Percentiles rank a stretch among this genome's conserved stretches.
Conservation (phyloP, 1,140 invertebrate genomes). For the Drosophila punjabiensis region DNA sequence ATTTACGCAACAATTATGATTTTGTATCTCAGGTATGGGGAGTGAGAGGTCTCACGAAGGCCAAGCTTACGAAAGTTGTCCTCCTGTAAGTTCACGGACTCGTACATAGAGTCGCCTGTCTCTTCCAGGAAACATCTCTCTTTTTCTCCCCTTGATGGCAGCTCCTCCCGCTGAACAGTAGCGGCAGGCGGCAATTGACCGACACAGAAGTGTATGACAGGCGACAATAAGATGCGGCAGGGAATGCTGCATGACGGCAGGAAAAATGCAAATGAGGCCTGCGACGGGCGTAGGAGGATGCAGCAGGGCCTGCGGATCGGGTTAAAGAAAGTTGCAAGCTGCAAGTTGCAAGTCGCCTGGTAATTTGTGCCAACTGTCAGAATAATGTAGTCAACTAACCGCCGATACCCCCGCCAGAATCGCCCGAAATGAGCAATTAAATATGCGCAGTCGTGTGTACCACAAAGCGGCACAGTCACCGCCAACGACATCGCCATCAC, state of each 20-base stretch:
- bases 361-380: conserved; percentile 78
- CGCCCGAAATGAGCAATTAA: conserved; percentile 79
- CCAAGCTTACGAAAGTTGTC: conserved; percentile 21
- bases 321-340: conserved; percentile 56
- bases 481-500: conserved; percentile 26
- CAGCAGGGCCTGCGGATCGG: conserved; percentile 13
- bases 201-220: conserved; percentile 65
- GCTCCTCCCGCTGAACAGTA: conserved; percentile 54
- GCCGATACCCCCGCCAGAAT: conserved; percentile 38
- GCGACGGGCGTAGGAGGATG: conserved; percentile 67
- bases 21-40: conserved; percentile 50
- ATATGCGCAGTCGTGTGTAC: conserved; percentile 78
- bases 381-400: conserved; percentile 61
- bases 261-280: conserved; percentile 74
- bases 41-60: neutral
- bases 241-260: conserved; percentile 72
- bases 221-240: conserved; percentile 30
- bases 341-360: conserved; percentile 29
- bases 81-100: neutral
- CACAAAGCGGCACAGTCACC: conserved; percentile 31
- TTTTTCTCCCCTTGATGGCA: neutral
- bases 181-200: conserved; percentile 60
- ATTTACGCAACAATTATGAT: conserved; percentile 81
- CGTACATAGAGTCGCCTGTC: neutral
- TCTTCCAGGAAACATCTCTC: conserved; percentile 7